A percentile compares a stretch with the other conserved stretches of the same genome.
Conservation (phyloP, 2,113 vertebrate species). For the Platichthys stellatus region DNA sequence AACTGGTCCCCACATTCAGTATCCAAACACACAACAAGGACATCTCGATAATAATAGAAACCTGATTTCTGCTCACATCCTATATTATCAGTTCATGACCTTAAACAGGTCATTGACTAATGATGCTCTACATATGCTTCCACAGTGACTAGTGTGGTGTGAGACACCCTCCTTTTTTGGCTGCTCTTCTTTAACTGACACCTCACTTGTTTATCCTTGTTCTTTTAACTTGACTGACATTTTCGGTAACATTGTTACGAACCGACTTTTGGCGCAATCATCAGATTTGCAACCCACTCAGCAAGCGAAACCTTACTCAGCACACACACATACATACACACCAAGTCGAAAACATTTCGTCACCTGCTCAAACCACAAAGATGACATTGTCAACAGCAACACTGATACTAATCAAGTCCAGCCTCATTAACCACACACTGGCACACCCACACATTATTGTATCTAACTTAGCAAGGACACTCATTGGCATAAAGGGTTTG, state of each 20-base stretch:
- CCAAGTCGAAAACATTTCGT: constrained; percentile 36
- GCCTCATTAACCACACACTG: constrained; percentile 57
- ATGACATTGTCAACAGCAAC: constrained; percentile 75
- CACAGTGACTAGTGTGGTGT: constrained; percentile 49
- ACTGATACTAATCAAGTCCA: constrained; percentile 70
- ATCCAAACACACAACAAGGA: background rate
- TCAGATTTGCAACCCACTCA: constrained; percentile 67
- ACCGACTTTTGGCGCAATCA: constrained; percentile 60
- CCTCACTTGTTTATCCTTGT: constrained; percentile 40
- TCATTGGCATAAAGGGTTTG: too few relatives aligned
- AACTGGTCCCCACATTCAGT: background rate
- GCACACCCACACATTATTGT: background rate
- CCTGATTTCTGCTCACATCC: constrained; percentile 24
- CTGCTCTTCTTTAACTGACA: constrained; percentile 38
- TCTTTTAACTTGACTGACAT: constrained; percentile 66
- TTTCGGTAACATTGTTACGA: constrained; percentile 53
- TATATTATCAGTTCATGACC: constrained; percentile 17
- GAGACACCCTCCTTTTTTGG: constrained; percentile 31
- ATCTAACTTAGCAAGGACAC: too few relatives aligned
- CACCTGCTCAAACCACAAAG: constrained; percentile 81
- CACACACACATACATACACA: constrained; percentile 1
- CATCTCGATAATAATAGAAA: background rate
- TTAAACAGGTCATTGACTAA: constrained; percentile 40
- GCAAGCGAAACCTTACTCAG: constrained; percentile 51
- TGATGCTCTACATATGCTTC: constrained; percentile 37